phyloP scores from a whole-genome alignment of 1,140 invertebrate species.

The Diabrotica virgifera region DNA sequence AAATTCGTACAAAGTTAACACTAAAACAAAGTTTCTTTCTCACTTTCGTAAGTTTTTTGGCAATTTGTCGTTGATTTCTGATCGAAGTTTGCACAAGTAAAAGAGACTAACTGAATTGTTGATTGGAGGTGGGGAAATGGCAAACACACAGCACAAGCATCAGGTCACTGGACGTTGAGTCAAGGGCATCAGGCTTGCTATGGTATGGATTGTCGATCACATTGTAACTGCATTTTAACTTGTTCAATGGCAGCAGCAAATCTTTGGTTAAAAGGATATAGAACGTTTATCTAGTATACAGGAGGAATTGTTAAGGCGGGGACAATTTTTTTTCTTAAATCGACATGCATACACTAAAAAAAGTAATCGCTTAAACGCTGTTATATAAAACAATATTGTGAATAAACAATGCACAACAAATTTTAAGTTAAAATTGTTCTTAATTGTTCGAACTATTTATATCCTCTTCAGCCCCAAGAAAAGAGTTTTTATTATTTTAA shows the following conservation, averaged over 20 bases:
- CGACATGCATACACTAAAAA: too few relatives aligned
- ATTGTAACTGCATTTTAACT: slow-evolving; percentile 27
- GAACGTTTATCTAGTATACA: slow-evolving; percentile 13
- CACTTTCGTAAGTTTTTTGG: slow-evolving; percentile 12
- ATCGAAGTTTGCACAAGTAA: slow-evolving; percentile 15
- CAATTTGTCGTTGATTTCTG: slow-evolving; percentile 15
- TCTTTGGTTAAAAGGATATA: slow-evolving; percentile 15
- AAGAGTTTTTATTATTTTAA: too few relatives aligned
- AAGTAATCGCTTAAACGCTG: too few relatives aligned
- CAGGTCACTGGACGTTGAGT: slow-evolving; percentile 44
- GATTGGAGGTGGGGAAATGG: slow-evolving; percentile 34
- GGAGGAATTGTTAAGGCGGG: slow-evolving; percentile 1
- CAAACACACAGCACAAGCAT: slow-evolving; percentile 30
- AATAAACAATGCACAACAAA: too few relatives aligned
- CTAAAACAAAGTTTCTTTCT: not conserved
- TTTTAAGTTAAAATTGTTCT: too few relatives aligned
- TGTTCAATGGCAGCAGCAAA: slow-evolving; percentile 23
- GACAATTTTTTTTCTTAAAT: not conserved
- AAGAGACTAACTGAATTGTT: slow-evolving; percentile 18
- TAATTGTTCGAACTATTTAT: too few relatives aligned
- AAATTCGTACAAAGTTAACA: too few relatives aligned
- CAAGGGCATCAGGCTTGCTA: slow-evolving; percentile 39
- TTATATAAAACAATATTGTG: too few relatives aligned
- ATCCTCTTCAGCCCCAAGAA: too few relatives aligned
- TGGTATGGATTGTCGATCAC: slow-evolving; percentile 37